Evolutionary conservation across 2,113 vertebrate genomes (phyloP), one percentile per base, ranked within the genome.

Genomic region (Cochlearius cochlearius): DNA sequence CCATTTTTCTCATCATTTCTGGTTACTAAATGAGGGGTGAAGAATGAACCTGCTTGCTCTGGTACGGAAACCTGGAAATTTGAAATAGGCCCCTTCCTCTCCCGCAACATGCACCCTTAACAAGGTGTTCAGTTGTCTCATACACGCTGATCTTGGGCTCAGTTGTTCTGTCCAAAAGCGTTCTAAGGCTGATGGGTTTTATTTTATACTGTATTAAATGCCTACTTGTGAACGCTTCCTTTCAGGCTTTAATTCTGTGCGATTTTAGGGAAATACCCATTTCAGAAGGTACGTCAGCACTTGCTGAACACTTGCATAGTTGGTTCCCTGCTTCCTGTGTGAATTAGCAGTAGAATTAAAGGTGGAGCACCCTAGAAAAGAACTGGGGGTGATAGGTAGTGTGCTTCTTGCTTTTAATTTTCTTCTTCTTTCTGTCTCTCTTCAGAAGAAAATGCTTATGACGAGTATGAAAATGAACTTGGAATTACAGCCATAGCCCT

Each of bases 401-500:
- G 17, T 66, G 12, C 15, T 81, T 83, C 34, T 1, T 58, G 39
- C 58, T 58, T 87, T 55, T 72, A 36, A 59, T 59, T 79, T 49
- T 23, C 85, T 84, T 83, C n/a, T 20, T 20, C 32, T 45, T 29
- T 49, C 58, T 94, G 20, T 43, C 16, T 18, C 34, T 85, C 67
- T 94, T 5, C 90, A 99, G 99, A 98, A 49, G 98, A 96, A 32
- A 98, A 98, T 68, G 72, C 98, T 16, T 99, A 99, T 1, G 98
- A 98, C 1, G 98, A 99, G 17, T 99, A 98, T 3, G 97, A 98
- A 36, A 99, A 99, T 15, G 99, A 99, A 89, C 97, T 99, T 10
- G 99, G 99, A 13, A 97, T 99, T 95, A 99, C 99, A 3, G 99
- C 99, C 19, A 98, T 99, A 81, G 99, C 99, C 18, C 98, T 99